Conservation (phyloP, 37 sponge, comb jelly and placozoan species). For the Hexactinellida sp. region DNA sequence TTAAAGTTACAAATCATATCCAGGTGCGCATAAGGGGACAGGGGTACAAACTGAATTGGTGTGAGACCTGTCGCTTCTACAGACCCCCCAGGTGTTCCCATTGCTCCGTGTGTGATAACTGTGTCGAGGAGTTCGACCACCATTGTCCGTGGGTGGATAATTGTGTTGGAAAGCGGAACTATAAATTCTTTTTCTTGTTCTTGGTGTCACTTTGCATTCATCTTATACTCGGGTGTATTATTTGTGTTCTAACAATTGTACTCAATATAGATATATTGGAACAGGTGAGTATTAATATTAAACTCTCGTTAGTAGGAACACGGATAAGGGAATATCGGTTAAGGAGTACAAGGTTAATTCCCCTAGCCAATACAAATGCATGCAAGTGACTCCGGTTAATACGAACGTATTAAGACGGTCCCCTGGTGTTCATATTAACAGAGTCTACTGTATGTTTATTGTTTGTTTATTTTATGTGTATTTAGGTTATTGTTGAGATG, state of each 20-base stretch:
- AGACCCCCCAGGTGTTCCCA: conserved; percentile 91
- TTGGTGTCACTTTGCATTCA: conserved; percentile 60
- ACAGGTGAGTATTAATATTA: neutral
- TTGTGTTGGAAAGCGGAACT: conserved; percentile 92
- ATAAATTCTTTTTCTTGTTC: conserved; percentile 93
- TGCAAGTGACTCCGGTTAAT: too few relatives aligned
- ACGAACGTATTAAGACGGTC: too few relatives aligned
- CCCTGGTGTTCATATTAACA: too few relatives aligned
- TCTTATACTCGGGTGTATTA: conserved; percentile 51
- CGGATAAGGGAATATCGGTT: too few relatives aligned
- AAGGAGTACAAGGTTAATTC: too few relatives aligned
- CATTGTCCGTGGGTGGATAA: conserved; percentile 99
- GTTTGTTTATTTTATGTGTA: too few relatives aligned
- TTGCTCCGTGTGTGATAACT: conserved; percentile 94
- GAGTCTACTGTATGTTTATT: too few relatives aligned
- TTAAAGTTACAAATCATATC: neutral
- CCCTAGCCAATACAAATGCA: too few relatives aligned
- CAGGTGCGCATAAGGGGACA: conserved; percentile 46
- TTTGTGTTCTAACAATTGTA: conserved; percentile 44
- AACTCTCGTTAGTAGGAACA: too few relatives aligned
- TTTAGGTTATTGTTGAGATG: conserved; percentile 13
- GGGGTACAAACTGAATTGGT: conserved; percentile 80
- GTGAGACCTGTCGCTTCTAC: conserved; percentile 94
- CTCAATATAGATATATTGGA: neutral
- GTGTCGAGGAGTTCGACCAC: conserved; percentile 99